Evolutionary conservation across 2,888 invertebrate genomes (phyloP), one percentile per base, ranked within the genome.

Genomic region (Dryobota labecula): DNA sequence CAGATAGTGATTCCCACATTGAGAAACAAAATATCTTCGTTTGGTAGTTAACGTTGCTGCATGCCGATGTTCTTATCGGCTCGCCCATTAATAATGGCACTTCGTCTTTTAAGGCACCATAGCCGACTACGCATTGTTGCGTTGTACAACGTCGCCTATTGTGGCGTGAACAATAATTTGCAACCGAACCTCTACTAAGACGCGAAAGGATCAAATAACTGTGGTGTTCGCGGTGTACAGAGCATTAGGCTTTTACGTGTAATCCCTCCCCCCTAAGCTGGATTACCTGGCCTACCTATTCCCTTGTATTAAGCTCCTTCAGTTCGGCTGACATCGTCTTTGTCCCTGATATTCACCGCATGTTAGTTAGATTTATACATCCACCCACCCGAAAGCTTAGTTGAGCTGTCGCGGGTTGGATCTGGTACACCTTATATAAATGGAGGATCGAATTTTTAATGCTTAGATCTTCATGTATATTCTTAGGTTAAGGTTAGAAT

Each of bases 281-380:
- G 94, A 94, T 95, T 94, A 94, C 91, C 88, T 90, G 92, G 92
- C 91, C 90, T 90, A 89, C 91, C 91, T 91, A 91, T 90, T 90
- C 90, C 88, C 87, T 88, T 86, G 88, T 86, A 91, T 90, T 90
- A 92, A 92, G 92, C 90, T 89, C 88, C 90, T 91, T 90, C 87
- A 89, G 90, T 90, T 89, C 86, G 87, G 88, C 89, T 93, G 92
- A 92, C 92, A 89, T 86, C 87, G 89, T 90, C 88, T 92, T 91
- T 90, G 90, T 86, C 87, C 87, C 87, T 88, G 89, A 91, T 89
- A 90, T 89, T 89, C 88, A 87, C 87, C 87, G 88, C 87, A 87
- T 90, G 89, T 89, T 90, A 87, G 77, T 83, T 83, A 88, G 90
- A 92, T 92, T 91, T 90, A 90, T 88, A 87, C 80, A 85, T 77